Base-by-base conservation (phyloP, 2,888 invertebrate species). In the Agrochola lota region DNA sequence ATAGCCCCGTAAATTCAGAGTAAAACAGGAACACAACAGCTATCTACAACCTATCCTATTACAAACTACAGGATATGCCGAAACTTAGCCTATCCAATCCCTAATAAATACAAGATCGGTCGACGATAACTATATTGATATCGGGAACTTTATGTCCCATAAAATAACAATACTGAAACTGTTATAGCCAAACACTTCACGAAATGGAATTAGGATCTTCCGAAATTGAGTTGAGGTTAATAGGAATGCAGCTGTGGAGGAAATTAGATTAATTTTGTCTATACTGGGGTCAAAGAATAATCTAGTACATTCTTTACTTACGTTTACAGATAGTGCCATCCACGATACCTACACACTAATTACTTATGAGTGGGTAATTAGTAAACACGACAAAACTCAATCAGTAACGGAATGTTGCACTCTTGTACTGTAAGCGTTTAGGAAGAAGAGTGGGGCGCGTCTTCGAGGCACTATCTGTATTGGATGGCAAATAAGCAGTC, bases 71-170 rank as follows among this genome's bases (percentile, higher is more conserved):
- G 79, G 70, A 74, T 75, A 77, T 60, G 49, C 64, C 35, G 23
- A 73, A 85, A 85, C 76, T 85, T 85, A 75, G 83, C 55, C 85
- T 75, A 83, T 83, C 66, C 46, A 12, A 77, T 71, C 73, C 74
- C 77, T 73, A 83, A 85, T 85, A 85, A 85, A 85, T 85, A 77
- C 40, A 60, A 85, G 83, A 83, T 85, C 85, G 85, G 83, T 73
- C 70, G 73, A 1, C 67, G 85, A 85, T 85, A 83, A 85, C 74
- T 75, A 52, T 68, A 75, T 77, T 80, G 80, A 80, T 85, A 85
- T 80, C 67, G 49, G 49, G 23, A 71, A 73, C 64, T 85, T 83
- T 83, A 85, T 84, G 69, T 70, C 43, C 69, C 63, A 83, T 84
- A 83, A 83, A 84, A 84, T 84, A 85, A 79, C 80, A 83, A 85